Evolutionary conservation across 1,140 invertebrate species (phyloP).

Genomic region (Drosophila azteca): DNA sequence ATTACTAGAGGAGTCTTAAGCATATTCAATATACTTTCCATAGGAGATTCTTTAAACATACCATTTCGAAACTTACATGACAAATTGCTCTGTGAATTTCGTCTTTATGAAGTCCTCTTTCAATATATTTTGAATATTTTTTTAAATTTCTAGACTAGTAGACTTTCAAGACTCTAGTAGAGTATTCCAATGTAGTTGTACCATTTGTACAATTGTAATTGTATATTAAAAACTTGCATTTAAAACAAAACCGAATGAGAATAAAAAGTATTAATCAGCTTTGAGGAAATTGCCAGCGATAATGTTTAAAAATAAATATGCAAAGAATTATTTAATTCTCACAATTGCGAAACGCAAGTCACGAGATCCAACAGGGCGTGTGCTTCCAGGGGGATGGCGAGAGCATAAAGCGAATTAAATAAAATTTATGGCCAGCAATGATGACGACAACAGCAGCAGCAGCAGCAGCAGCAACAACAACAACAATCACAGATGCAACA

Average conservation of each 20-base stretch:
- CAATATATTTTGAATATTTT: too few relatives aligned
- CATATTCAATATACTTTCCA: too few relatives aligned
- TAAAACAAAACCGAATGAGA: slow-evolving; percentile 23
- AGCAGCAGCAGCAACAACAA: slow-evolving; percentile 16
- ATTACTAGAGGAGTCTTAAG: too few relatives aligned
- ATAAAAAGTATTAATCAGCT: slow-evolving; percentile 57
- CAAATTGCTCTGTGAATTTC: too few relatives aligned
- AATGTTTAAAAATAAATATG: slow-evolving; percentile 75
- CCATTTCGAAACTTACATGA: too few relatives aligned
- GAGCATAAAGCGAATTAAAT: slow-evolving; percentile 59
- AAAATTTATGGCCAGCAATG: slow-evolving; percentile 68
- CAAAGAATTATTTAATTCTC: slow-evolving; percentile 81
- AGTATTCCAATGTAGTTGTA: slow-evolving; percentile 6
- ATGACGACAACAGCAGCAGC: slow-evolving; percentile 33
- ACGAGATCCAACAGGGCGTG: slow-evolving; percentile 75
- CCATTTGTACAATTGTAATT: slow-evolving; percentile 1
- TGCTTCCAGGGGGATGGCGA: slow-evolving; percentile 29
- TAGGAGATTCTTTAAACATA: too few relatives aligned
- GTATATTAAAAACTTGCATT: slow-evolving; percentile 34
- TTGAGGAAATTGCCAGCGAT: slow-evolving; percentile 67
- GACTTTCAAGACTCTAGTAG: too few relatives aligned
- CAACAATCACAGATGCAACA: slow-evolving; percentile 18
- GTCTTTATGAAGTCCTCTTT: too few relatives aligned
- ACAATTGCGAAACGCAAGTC: slow-evolving; percentile 74
- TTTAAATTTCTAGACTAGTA: too few relatives aligned